Conservation (phyloP, 2,888 invertebrate species). For the Megamerina dolium region DNA sequence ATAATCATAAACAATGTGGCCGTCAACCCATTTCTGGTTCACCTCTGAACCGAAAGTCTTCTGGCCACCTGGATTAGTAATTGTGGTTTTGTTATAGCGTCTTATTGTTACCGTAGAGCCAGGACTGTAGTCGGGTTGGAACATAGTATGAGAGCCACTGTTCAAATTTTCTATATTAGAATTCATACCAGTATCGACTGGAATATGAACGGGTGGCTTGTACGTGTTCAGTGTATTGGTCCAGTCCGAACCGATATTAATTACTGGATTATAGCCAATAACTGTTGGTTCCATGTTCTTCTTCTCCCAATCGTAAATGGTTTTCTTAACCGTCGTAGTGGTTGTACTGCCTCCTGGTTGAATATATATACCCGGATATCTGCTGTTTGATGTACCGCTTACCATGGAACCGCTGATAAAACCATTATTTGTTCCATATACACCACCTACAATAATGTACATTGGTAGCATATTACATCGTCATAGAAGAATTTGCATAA, state of each 20-base stretch:
- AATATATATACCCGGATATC: slow-evolving; percentile 6
- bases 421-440: slow-evolving; percentile 9
- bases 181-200: slow-evolving; percentile 20
- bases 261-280: slow-evolving; percentile 37
- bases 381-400: slow-evolving; percentile 10
- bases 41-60: slow-evolving; percentile 38
- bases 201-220: slow-evolving; percentile 25
- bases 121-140: slow-evolving; percentile 13
- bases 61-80: slow-evolving; percentile 35
- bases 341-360: slow-evolving; percentile 15
- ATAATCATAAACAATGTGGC: slow-evolving; percentile 37
- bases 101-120: slow-evolving; percentile 34
- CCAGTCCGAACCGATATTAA: slow-evolving; percentile 28
- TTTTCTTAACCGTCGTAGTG: slow-evolving; percentile 26
- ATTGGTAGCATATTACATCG: too few relatives aligned
- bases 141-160: slow-evolving; percentile 17
- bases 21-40: slow-evolving; percentile 41
- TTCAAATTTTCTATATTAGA: slow-evolving; percentile 21
- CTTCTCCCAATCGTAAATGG: slow-evolving; percentile 36
- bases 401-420: slow-evolving; percentile 18
- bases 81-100: slow-evolving; percentile 37
- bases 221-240: slow-evolving; percentile 12
- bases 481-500: slow-evolving; percentile 24
- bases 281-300: slow-evolving; percentile 37
- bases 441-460: slow-evolving; percentile 19